phyloP scores from a whole-genome alignment of 2,888 invertebrate genomes.

The Lithophane socia region DNA sequence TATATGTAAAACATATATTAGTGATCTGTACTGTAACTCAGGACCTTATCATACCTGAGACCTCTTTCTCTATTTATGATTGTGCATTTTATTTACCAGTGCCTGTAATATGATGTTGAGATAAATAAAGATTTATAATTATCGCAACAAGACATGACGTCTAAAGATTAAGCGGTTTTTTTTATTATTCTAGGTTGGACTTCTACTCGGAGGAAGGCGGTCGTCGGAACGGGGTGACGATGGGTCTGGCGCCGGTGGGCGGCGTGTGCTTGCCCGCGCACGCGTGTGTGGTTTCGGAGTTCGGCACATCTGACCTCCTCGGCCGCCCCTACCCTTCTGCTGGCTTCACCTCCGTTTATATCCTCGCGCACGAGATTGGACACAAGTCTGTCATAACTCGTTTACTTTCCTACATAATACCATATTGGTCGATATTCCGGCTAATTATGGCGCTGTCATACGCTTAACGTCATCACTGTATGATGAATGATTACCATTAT shows the following conservation, averaged over 20 bases:
- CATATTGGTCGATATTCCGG: neutral
- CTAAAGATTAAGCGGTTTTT: constrained; percentile 28
- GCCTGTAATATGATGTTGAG: too few species aligned
- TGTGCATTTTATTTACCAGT: neutral
- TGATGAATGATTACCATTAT: neutral
- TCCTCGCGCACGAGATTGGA: constrained; percentile 95
- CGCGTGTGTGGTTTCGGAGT: constrained; percentile 94
- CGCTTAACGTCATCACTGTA: neutral
- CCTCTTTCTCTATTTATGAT: too few species aligned
- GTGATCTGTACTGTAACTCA: neutral
- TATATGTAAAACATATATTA: too few species aligned
- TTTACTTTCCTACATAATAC: constrained; percentile 27
- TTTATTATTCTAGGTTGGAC: constrained; percentile 90
- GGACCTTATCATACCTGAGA: neutral
- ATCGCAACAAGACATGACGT: neutral
- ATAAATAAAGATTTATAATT: neutral
- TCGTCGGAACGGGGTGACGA: constrained; percentile 93
- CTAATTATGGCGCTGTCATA: neutral
- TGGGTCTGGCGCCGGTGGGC: constrained; percentile 95
- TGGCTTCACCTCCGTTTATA: constrained; percentile 95
- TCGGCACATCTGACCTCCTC: constrained; percentile 93
- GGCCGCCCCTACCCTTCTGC: constrained; percentile 95
- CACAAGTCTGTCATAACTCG: constrained; percentile 92
- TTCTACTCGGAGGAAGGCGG: constrained; percentile 94
- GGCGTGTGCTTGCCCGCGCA: constrained; percentile 94